Conservation (phyloP, 2,113 vertebrate genomes). For the Dasyprocta punctata region DNA sequence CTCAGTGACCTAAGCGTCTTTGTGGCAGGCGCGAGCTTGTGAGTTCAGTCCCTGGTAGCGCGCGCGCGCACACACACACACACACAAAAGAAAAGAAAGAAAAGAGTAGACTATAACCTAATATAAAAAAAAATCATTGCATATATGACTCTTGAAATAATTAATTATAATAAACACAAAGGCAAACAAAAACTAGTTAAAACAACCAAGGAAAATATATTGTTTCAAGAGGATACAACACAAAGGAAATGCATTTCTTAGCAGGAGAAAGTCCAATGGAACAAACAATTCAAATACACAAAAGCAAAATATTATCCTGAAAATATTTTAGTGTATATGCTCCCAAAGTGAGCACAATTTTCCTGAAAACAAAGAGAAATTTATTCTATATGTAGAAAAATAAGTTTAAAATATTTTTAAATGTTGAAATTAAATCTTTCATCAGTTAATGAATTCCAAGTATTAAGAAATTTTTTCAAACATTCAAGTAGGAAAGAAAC, state of each 20-base stretch:
- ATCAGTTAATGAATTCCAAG: constrained; percentile 6
- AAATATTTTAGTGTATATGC: neutral
- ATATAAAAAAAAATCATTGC: neutral
- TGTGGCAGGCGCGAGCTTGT: too few species aligned
- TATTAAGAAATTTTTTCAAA: neutral
- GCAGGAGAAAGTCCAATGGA: constrained; percentile 10
- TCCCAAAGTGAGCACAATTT: neutral
- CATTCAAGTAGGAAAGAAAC: neutral
- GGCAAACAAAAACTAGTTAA: neutral
- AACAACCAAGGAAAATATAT: neutral
- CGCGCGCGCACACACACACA: too few species aligned
- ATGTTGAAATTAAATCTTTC: neutral
- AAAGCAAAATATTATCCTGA: neutral
- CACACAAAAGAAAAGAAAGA: too few species aligned
- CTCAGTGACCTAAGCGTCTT: too few species aligned
- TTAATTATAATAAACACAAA: neutral
- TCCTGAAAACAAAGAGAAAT: neutral
- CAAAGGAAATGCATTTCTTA: constrained; percentile 28
- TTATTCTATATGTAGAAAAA: neutral
- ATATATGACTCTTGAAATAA: neutral
- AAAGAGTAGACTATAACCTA: too few species aligned
- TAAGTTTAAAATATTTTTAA: neutral
- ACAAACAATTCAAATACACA: constrained; percentile 45
- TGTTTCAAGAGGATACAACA: neutral
- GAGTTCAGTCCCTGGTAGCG: too few species aligned